phyloP scores from a whole-genome alignment of 1,140 invertebrate genomes.

The Diorhabda sublineata region DNA sequence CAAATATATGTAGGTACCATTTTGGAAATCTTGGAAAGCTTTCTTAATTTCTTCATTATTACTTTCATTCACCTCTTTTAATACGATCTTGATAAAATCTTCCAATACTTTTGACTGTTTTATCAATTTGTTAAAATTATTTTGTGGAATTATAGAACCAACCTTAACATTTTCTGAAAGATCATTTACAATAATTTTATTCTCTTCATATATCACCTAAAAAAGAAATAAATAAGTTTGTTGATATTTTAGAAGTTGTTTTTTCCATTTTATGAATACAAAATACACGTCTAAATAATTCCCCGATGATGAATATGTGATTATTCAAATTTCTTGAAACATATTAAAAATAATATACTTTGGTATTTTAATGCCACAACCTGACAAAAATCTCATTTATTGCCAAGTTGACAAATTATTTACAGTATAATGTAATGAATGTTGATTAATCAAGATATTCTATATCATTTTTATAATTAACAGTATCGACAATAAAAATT shows the following conservation, averaged over 20 bases:
- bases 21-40: slow-evolving; percentile 23
- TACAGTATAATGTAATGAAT: not conserved
- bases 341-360: no score
- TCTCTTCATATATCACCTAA: slow-evolving; percentile 34
- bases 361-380: no score
- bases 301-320: not conserved
- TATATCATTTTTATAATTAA: no score
- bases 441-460: no score
- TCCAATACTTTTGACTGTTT: slow-evolving; percentile 23
- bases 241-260: not conserved
- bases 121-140: slow-evolving; percentile 18
- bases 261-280: not conserved
- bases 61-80: slow-evolving; percentile 15
- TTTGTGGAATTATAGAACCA: slow-evolving; percentile 10
- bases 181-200: slow-evolving; percentile 23
- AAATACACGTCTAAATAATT: slow-evolving; percentile 1
- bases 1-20: slow-evolving; percentile 12
- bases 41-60: slow-evolving; percentile 21
- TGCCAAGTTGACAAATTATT: no score
- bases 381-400: no score
- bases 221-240: not conserved
- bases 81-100: slow-evolving; percentile 24
- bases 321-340: slow-evolving; percentile 1
- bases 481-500: no score
- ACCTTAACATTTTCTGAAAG: slow-evolving; percentile 21